phyloP scores from a whole-genome alignment of 92 coral and sea anemone species.

The Muricea muricata region DNA sequence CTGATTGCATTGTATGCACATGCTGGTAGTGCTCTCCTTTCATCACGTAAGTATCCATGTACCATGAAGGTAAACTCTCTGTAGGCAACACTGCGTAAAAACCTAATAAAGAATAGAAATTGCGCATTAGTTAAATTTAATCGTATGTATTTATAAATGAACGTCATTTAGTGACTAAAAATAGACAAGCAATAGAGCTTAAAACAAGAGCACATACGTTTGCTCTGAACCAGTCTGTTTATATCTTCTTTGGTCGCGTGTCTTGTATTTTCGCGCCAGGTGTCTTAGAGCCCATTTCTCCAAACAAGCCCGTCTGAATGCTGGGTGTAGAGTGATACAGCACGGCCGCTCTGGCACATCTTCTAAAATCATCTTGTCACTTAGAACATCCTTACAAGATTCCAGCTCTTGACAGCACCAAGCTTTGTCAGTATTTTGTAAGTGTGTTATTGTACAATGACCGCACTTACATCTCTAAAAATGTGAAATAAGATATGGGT shows the following conservation, averaged over 20 bases:
- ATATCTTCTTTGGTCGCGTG: constrained; percentile 42
- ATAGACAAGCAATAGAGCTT: no score
- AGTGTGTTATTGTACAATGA: constrained; percentile 16
- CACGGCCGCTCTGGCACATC: constrained; percentile 28
- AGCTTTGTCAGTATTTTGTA: constrained; percentile 40
- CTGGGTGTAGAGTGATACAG: constrained; percentile 56
- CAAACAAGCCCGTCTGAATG: constrained; percentile 52
- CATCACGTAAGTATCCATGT: constrained; percentile 20
- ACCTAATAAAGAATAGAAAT: constrained; percentile 14
- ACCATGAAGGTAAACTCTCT: constrained; percentile 19
- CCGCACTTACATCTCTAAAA: constrained; percentile 43
- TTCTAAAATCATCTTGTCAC: neutral
- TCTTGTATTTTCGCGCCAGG: constrained; percentile 53
- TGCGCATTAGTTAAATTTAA: no score
- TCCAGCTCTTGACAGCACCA: constrained; percentile 9
- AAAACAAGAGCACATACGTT: no score
- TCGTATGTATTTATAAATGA: no score
- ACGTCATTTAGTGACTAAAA: no score
- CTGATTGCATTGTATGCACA: constrained; percentile 33
- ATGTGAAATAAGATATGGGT: neutral
- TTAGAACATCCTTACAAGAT: neutral
- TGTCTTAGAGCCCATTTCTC: constrained; percentile 56
- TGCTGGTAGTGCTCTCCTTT: constrained; percentile 26
- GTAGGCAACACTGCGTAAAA: constrained; percentile 33
- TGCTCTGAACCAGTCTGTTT: constrained; percentile 42